Base-by-base conservation (phyloP, 2,888 invertebrate species). In the Cephalotes varians region DNA sequence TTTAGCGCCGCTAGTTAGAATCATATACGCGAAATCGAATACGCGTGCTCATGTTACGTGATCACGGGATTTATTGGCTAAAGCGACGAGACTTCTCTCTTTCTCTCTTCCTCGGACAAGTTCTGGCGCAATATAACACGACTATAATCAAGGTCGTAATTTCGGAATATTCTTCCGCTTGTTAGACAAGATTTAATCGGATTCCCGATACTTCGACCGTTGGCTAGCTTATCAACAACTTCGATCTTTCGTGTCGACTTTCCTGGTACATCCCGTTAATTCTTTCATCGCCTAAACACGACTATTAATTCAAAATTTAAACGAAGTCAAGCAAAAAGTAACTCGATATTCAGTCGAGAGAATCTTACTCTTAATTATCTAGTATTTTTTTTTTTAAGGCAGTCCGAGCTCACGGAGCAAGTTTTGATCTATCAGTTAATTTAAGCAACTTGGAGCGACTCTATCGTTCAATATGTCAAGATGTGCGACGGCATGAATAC, bases 11-110 rank as follows among this genome's bases (percentile, higher is more conserved):
- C 89, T 88, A 87, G 90, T 88, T 90, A 86, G 90, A 91, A 91
- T 92, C 64, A 44, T 93, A 93, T 89, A 91, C 89, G 88, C 89
- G 93, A 92, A 93, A 92, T 88, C 90, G 87, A 92, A 93, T 90
- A 92, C 90, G 87, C 85, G 88, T 84, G 88, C 87, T 89, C 90
- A 87, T 86, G 89, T 90, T 90, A 91, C 91, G 90, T 82, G 89
- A 91, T 88, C 85, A 80, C 86, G 87, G 90, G 92, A 92, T 92
- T 92, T 93, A 93, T 84, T 74, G 74, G 81, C 44, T 72, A 80
- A 79, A 76, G 49, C n/a, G 34, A 31, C 12, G 21, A 62, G 67
- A 60, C 58, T 31, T 67, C 65, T 58, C 60, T 81, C 28, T 47
- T 10, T 25, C 74, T 37, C 28, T 73, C 15, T 34, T 40, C 37